Base-by-base conservation (phyloP, 1,140 invertebrate species). In the Lepidostoma basale region DNA sequence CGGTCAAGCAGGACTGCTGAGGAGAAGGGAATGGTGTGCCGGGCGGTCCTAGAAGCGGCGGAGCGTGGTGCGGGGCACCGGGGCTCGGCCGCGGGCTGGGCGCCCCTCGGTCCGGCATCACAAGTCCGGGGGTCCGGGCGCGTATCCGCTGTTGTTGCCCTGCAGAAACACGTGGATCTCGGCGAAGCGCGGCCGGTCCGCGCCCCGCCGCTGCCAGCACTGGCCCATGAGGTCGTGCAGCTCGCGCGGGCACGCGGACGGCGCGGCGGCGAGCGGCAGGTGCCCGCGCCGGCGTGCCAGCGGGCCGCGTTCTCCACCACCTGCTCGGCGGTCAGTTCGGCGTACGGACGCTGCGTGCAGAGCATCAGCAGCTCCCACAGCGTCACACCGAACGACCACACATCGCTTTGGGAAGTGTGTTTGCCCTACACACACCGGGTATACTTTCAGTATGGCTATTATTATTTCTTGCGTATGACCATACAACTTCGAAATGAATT, bases 201-300 rank as follows among this genome's bases (percentile, higher is more conserved):
- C 78, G 49, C 92, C 92, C 74, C 94, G 90, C 22, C 92, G 85
- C 75, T 95, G 92, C 96, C 96, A 98, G 78, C 95, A 97, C 76
- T 96, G 93, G 67, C 90, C 86, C 93, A 97, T 97, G 68, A 98
- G 81, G 78, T 96, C 94, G 81, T 94, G 97, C 66, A 97, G 92
- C 78, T 96, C 94, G 68, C 92, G 88, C 9, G 93, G 92, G 79
- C 94, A 96, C 71, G 92, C 91, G 73, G 90, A 87, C 22, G 93
- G 94, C 90, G 85, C 1, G 89, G 88, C 12, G 94, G 85, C 52
- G 62, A 54, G 3, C 70, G 52, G 3, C 70, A 30, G 9, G 36
- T 33, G 10, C 14, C 0, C 8, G 25, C 54, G 12, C 54, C 56
- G 10, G 62, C 14, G 67, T 88, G 88, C 85, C 88, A 92, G 63